Evolutionary conservation across 2,888 invertebrate species (phyloP), one percentile per base, ranked within the genome.

Genomic region (Drosophila tripunctata): DNA sequence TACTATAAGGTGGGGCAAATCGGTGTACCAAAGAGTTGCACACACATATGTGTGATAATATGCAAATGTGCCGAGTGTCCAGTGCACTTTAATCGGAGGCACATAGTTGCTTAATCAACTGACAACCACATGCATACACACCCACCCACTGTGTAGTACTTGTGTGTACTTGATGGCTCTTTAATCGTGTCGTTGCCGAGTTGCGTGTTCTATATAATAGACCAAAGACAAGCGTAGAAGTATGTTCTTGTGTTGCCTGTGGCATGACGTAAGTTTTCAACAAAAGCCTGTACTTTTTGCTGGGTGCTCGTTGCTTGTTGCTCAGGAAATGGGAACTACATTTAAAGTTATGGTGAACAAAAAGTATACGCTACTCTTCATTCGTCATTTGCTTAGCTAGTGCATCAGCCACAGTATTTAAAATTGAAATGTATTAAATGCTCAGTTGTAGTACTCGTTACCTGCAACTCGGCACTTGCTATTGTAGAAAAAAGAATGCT

Each of bases 61-160:
- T 27, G 83, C 83, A 83, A 81, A 80, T 77, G 78, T 69, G 60
- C 52, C 48, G 62, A 52, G 72, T 75, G 81, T 81, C 80, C 81
- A 81, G 78, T 81, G 78, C 85, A 84, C 85, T 80, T 80, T 75
- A 83, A 84, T 79, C 69, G 84, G 63, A 61, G 63, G 55, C 73
- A 56, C 71, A 80, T 74, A 78, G 81, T 81, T 84, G 84, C 79
- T 84, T 80, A 80, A 80, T 81, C 79, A 84, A 78, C 81, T 80
- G 65, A 60, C 79, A 80, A 70, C 61, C 61, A 55, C 64, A 76
- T 58, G 60, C 54, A 51, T 31, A 15, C 40, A 40, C 30, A 30
- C 14, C n/a, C 21, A 41, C 6, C 33, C 2, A 30, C 8, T 36
- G 40, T 48, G 43, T 27, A 21, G n/a, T 21, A 21, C 4, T 4